Evolutionary conservation across 2,888 invertebrate species (phyloP).

Genomic region (Meta bourneti): DNA sequence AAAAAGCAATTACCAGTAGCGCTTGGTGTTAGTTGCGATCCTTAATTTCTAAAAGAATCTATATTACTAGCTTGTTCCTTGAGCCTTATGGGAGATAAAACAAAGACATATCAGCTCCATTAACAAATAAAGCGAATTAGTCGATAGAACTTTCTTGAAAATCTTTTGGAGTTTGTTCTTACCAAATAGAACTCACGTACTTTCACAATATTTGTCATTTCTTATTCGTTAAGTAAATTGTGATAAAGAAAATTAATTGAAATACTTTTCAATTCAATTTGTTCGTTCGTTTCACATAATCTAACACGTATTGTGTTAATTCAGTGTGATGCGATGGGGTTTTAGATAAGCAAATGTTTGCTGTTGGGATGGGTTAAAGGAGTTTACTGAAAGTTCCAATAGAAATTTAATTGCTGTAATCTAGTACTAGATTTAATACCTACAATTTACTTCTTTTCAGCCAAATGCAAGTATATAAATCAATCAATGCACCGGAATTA

Average conservation of each 20-base stretch:
- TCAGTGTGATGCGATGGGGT: too few relatives aligned
- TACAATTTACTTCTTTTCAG: too few relatives aligned
- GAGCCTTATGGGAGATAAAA: neutral
- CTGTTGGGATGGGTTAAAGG: too few relatives aligned
- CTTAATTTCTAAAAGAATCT: neutral
- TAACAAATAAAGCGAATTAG: neutral
- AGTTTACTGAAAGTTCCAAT: too few relatives aligned
- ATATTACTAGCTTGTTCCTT: neutral
- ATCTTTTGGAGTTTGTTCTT: neutral
- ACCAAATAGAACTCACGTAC: neutral
- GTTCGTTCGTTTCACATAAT: too few relatives aligned
- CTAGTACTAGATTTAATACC: too few relatives aligned
- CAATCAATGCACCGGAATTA: too few relatives aligned
- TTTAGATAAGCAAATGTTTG: too few relatives aligned
- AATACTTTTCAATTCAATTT: neutral
- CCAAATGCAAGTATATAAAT: too few relatives aligned
- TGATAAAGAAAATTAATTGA: neutral
- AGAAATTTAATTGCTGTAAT: too few relatives aligned
- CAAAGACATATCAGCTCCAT: neutral
- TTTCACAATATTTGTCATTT: neutral
- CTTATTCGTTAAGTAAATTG: neutral
- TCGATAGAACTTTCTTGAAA: neutral
- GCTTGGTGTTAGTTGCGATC: neutral
- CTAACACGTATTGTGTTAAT: too few relatives aligned
- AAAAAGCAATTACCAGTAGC: neutral